Evolutionary conservation across 1,140 invertebrate species (phyloP).

Genomic region (Gryllus bimaculatus): DNA sequence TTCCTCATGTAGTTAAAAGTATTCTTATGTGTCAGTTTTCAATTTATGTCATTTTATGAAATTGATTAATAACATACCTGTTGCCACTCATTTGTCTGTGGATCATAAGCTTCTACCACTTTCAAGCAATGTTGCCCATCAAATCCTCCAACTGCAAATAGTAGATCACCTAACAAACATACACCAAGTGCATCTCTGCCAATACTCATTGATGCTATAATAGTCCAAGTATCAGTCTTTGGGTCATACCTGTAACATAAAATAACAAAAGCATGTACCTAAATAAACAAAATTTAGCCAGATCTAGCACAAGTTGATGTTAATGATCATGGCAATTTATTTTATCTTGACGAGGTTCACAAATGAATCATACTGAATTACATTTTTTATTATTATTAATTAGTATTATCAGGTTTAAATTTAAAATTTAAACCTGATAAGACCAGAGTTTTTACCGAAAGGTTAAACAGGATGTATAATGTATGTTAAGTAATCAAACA

Average conservation of each 20-base stretch:
- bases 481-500: too few relatives aligned
- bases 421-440: too few relatives aligned
- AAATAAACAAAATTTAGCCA: background rate
- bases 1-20: background rate
- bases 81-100: conserved; percentile 78
- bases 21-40: background rate
- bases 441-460: too few relatives aligned
- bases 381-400: too few relatives aligned
- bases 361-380: background rate
- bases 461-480: too few relatives aligned
- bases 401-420: too few relatives aligned
- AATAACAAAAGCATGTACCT: background rate
- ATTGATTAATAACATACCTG: conserved; percentile 39
- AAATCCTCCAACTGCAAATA: conserved; percentile 89
- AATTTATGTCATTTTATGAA: background rate
- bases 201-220: conserved; percentile 74
- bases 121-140: conserved; percentile 89
- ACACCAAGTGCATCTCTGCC: conserved; percentile 87
- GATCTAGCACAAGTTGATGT: background rate
- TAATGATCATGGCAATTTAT: background rate
- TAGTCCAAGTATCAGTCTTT: conserved; percentile 78
- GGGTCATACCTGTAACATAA: conserved; percentile 50
- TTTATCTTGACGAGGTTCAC: background rate
- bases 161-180: conserved; percentile 75
- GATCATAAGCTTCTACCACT: conserved; percentile 87